Percentiles rank a stretch among this genome's conserved stretches.
These are phyloP conservation scores for Pseudopodoces humilis DNA, from an alignment of 2,113 vertebrate species.

Conservation along the genomic window DNA sequence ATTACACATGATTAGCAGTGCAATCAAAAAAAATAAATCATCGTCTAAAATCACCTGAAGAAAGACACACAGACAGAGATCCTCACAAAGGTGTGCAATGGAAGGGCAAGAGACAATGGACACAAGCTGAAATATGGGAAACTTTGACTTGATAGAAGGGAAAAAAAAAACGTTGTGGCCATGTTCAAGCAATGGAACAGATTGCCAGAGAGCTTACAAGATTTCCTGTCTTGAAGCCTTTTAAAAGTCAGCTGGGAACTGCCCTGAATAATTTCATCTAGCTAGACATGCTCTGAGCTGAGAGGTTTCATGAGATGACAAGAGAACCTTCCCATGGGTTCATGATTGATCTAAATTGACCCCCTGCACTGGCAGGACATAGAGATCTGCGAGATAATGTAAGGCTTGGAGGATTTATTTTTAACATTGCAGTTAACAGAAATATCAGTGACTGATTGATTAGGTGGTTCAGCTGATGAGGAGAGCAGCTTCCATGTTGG, in stretches of 20 bases:
- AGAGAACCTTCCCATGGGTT: background rate
- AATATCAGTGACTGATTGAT: background rate
- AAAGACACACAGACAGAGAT: background rate
- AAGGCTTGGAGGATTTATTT: background rate
- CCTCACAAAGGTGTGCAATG: background rate
- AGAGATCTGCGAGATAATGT: background rate
- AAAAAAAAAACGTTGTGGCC: background rate
- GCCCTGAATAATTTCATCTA: background rate
- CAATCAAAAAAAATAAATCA: background rate
- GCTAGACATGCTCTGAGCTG: background rate
- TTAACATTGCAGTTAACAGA: background rate
- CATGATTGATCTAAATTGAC: background rate
- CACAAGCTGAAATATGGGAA: background rate
- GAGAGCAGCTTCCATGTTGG: background rate
- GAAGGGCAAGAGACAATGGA: background rate
- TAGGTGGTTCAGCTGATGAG: background rate
- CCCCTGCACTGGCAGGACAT: background rate
- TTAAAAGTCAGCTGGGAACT: background rate
- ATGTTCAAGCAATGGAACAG: background rate
- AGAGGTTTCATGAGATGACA: fast-evolving
- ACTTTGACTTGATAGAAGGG: background rate
- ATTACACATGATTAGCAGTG: background rate
- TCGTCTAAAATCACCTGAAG: background rate
- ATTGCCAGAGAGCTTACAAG: background rate
- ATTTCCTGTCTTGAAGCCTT: background rate